A percentile compares a stretch with the other conserved stretches of the same genome.
These are phyloP conservation scores for Australoheros facetus DNA, from an alignment of 2,797 vertebrate species.

Conservation along the genomic window DNA sequence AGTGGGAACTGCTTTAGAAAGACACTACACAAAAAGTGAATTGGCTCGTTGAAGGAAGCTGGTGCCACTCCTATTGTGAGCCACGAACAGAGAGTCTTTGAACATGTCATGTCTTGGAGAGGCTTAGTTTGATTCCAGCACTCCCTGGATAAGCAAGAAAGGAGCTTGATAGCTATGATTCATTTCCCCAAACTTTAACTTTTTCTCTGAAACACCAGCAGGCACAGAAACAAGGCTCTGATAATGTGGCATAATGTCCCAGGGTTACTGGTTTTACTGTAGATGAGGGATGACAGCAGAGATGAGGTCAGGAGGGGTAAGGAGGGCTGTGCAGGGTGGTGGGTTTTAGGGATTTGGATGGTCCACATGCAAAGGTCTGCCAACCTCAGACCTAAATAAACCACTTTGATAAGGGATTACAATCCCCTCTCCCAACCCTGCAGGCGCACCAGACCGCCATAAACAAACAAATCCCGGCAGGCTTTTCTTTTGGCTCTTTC, in stretches of 20 bases:
- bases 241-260: not conserved
- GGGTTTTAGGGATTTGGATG: constrained; percentile 19
- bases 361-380: constrained; percentile 26
- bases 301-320: constrained; percentile 26
- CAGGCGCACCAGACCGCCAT: constrained; percentile 11
- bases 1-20: constrained; percentile 3
- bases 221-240: not conserved
- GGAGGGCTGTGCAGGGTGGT: not conserved
- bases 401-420: constrained; percentile 39
- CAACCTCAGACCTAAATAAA: constrained; percentile 34
- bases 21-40: constrained; percentile 24
- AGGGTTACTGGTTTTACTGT: constrained; percentile 25
- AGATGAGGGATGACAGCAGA: constrained; percentile 16
- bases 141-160: not conserved
- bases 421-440: constrained; percentile 16
- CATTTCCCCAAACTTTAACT: not conserved
- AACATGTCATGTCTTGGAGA: constrained; percentile 71
- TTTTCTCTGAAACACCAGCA: constrained; percentile 5
- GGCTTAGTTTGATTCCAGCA: constrained; percentile 35
- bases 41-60: constrained; percentile 28
- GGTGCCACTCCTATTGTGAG: constrained; percentile 57
- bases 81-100: constrained; percentile 62
- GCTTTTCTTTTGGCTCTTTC: constrained; percentile 2
- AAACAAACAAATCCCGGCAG: constrained; percentile 25
- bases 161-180: constrained; percentile 33